Conservation (phyloP, 92 coral and sea anemone species). For the Siderastrea siderea region DNA sequence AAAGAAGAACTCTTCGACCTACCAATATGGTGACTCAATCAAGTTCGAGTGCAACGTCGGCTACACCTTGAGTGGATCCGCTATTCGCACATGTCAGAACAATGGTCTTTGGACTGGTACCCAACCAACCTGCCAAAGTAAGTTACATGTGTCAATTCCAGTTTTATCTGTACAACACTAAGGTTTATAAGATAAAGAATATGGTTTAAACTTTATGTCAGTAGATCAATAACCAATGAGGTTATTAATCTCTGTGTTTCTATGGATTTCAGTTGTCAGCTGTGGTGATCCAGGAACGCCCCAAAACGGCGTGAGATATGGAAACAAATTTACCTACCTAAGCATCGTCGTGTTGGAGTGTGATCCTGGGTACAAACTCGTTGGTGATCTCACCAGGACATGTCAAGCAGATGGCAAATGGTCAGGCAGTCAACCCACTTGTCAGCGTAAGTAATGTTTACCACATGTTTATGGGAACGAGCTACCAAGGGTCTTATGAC, state of each 20-base stretch:
- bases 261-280: conserved; percentile 62
- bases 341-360: conserved; percentile 79
- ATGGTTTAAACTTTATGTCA: too few relatives aligned
- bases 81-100: conserved; percentile 70
- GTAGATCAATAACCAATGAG: too few relatives aligned
- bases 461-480: too few relatives aligned
- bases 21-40: conserved; percentile 78
- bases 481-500: too few relatives aligned
- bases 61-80: conserved; percentile 73
- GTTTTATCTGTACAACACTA: background rate
- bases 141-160: background rate
- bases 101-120: conserved; percentile 84
- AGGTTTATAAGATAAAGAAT: too few relatives aligned
- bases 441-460: conserved; percentile 54
- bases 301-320: conserved; percentile 69
- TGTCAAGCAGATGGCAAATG: conserved; percentile 82
- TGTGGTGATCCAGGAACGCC: conserved; percentile 88
- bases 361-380: conserved; percentile 80
- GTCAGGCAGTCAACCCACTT: conserved; percentile 75
- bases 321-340: conserved; percentile 64
- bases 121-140: conserved; percentile 84
- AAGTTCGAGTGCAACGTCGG: conserved; percentile 73
- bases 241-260: background rate
- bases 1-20: conserved; percentile 52
- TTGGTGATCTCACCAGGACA: conserved; percentile 55